Evolutionary conservation across 2,888 invertebrate species (phyloP), one percentile per base, ranked within the genome.

Genomic region (Cryptus armator): DNA sequence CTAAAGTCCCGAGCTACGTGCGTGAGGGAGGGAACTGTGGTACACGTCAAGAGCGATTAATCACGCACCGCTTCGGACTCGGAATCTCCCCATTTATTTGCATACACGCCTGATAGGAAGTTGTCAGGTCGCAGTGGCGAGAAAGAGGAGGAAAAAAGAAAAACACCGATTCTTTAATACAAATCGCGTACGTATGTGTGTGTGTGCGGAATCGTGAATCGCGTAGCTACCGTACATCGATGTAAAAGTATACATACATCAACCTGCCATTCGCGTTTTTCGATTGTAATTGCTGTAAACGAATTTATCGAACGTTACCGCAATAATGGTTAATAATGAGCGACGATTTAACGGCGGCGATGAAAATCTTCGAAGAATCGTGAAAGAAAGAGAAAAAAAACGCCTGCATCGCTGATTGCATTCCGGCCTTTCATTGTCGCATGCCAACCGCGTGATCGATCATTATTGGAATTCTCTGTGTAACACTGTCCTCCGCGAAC

Each of bases 381-480:
- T 46, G 56, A 14, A 68, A 71, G 53, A 72, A 56, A 37, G 24
- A 78, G 68, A 32, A 44, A 75, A 67, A 37, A 19, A 59, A 32
- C 16, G 37, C 7, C 62, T 29, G 67, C 68, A 51, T 37, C 56
- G 74, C 43, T 64, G 74, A 81, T 78, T 86, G 48, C 68, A 84
- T 70, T 81, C 53, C n/a, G 16, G 48, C 2, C 72, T 79, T 85
- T 76, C 44, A 81, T 79, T 78, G 78, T 53, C 66, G 51, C 76
- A 64, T 53, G 75, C 46, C 75, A 70, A 64, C 48, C 77, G 16
- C 14, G n/a, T 89, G 90, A 91, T 92, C 91, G 90, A 92, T 92
- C 91, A 91, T 92, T 92, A 92, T 91, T 90, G 90, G 88, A 89
- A 89, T 88, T 89, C 87, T 88, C 86, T 85, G 29, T 78, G 81